Evolutionary conservation across 2,113 vertebrate genomes (phyloP).

Genomic region (Anolis sagrei): DNA sequence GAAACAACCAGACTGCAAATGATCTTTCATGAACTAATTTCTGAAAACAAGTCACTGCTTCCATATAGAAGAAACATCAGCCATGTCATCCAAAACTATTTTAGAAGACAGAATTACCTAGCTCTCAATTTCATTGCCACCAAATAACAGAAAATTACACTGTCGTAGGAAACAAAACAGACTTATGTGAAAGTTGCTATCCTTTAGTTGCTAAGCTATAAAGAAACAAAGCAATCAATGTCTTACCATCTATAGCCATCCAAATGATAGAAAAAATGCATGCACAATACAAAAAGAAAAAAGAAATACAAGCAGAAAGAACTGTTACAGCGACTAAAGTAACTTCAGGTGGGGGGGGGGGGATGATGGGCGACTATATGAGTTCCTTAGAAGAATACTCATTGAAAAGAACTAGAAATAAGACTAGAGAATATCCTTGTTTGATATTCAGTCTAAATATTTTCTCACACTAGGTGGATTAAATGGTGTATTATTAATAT

Average conservation of each 20-base stretch:
- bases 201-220: background rate
- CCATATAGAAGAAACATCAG: background rate
- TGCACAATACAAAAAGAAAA: conserved; percentile 26
- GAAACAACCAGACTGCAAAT: background rate
- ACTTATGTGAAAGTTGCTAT: background rate
- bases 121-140: background rate
- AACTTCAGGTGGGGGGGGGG: background rate
- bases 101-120: background rate
- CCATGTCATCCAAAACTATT: background rate
- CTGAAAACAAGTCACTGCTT: background rate
- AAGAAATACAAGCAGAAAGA: conserved; percentile 44
- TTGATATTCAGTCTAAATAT: background rate
- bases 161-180: background rate
- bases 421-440: background rate
- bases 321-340: background rate
- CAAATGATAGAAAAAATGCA: conserved; percentile 49
- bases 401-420: background rate
- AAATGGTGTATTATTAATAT: too few species aligned
- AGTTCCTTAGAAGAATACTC: background rate
- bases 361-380: background rate
- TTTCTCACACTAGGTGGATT: too few species aligned
- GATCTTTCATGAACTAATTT: background rate
- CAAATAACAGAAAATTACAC: background rate
- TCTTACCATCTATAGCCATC: conserved; percentile 65
- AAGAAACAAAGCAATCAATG: background rate